These are phyloP conservation scores for Corythornis vintsioides DNA, from an alignment of 2,113 vertebrate genomes.

Conservation along the genomic window DNA sequence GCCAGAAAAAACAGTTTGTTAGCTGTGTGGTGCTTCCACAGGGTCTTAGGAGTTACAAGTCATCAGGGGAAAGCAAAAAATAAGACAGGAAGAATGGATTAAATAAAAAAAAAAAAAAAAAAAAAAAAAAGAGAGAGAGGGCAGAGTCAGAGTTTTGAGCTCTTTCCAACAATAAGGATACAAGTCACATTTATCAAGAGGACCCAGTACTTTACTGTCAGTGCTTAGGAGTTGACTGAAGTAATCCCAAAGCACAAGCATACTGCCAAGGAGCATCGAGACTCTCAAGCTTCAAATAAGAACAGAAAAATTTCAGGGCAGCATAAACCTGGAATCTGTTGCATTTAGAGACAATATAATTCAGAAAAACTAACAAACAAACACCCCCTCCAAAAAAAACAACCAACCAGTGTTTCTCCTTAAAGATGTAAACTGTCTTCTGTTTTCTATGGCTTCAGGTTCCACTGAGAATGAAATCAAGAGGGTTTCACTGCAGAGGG, in stretches of 20 bases:
- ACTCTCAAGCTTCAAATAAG: neutral
- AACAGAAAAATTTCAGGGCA: neutral
- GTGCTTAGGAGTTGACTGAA: neutral
- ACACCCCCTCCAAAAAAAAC: neutral
- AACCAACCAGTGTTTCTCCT: neutral
- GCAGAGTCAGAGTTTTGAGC: neutral
- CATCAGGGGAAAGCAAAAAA: neutral
- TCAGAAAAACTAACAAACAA: neutral
- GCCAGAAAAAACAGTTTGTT: neutral
- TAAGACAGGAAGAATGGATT: neutral
- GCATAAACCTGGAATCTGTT: neutral
- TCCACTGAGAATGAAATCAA: neutral
- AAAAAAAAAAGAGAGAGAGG: neutral
- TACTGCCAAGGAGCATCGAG: fast-evolving
- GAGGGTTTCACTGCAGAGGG: neutral
- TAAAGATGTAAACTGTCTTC: neutral
- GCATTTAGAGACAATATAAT: neutral
- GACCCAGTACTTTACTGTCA: neutral
- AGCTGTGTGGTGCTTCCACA: neutral
- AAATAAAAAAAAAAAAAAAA: neutral
- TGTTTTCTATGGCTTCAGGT: neutral
- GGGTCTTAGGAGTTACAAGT: neutral
- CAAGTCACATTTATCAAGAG: neutral
- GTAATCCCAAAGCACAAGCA: neutral
- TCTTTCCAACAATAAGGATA: neutral